A percentile compares a stretch with the other conserved stretches of the same genome.
These are phyloP conservation scores for Cisticola juncidis DNA, from an alignment of 2,113 vertebrate species.

Conservation along the genomic window DNA sequence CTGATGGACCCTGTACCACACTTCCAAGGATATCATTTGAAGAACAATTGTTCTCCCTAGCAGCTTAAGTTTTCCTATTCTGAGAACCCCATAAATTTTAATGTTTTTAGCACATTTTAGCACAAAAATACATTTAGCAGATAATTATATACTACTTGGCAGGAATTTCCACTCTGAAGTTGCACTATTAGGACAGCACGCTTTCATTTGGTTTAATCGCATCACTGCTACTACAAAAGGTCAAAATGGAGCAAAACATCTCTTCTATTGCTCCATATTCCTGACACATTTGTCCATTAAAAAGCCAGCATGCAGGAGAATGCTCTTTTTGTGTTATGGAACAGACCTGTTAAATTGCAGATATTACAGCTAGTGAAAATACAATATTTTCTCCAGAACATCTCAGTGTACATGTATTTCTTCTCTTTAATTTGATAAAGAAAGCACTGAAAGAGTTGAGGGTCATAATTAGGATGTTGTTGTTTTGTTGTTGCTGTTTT, in stretches of 20 bases:
- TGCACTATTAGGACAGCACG: neutral
- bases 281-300: neutral
- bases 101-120: neutral
- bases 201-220: neutral
- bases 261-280: neutral
- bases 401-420: neutral
- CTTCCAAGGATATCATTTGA: neutral
- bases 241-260: slow-evolving; percentile 9
- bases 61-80: neutral
- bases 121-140: neutral
- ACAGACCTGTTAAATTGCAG: neutral
- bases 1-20: neutral
- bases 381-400: neutral
- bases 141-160: neutral
- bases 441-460: neutral
- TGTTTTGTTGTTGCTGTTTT: neutral
- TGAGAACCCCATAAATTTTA: neutral
- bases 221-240: neutral
- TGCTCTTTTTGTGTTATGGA: neutral
- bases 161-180: neutral
- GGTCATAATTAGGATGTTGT: neutral
- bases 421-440: neutral
- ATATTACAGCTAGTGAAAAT: neutral
- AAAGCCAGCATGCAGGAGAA: neutral
- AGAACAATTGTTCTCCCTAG: neutral